Evolutionary conservation across 1,140 invertebrate genomes (phyloP), one percentile per base, ranked within the genome.

Genomic region (Pachypeltis micranthus): DNA sequence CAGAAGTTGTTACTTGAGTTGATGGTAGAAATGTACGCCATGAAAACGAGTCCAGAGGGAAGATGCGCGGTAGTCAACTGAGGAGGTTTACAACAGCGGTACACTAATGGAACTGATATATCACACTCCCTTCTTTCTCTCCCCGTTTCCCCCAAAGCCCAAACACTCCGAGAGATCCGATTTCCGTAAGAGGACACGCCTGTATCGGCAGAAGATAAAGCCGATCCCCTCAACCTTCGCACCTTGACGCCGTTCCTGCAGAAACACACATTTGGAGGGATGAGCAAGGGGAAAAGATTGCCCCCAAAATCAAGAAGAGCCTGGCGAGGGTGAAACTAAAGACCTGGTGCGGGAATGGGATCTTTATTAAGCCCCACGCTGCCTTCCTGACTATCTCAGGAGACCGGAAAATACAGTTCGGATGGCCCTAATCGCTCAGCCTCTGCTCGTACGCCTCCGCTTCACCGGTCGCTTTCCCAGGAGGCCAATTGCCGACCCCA

Each of bases 381-480:
- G n/a, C n/a, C n/a, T n/a, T n/a, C n/a, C n/a, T n/a, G n/a, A n/a
- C n/a, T n/a, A n/a, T 21, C 47, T 4, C 47, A 21, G 23, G 21
- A 10, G 47, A 10, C 21, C 47, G 12, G 47, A 21, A n/a, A 51
- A 51, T 51, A 21, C 12, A 51, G 47, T 51, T 51, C 47, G 47
- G 23, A 51, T 51, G 21, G 47, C 47, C 47, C 47, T 51, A 51
- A 51, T 51, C 47, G 47, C 47, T 51, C 47, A 51, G 23, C 12
- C 47, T 51, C 23, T 51, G 47, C 10, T 51, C 21, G 16, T 10
- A 39, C 31, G 31, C 31, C 16, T 39, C 16, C 16, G 7, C 47
- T 21, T 51, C 21, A 7, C 4, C 47, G 10, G 47, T 16, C 12
- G 4, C 34, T 10, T 51, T 51, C 47, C 47, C 47, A 51, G 47